Evolutionary conservation across 2,888 invertebrate genomes (phyloP).

Genomic region (Oxytorus armatus): DNA sequence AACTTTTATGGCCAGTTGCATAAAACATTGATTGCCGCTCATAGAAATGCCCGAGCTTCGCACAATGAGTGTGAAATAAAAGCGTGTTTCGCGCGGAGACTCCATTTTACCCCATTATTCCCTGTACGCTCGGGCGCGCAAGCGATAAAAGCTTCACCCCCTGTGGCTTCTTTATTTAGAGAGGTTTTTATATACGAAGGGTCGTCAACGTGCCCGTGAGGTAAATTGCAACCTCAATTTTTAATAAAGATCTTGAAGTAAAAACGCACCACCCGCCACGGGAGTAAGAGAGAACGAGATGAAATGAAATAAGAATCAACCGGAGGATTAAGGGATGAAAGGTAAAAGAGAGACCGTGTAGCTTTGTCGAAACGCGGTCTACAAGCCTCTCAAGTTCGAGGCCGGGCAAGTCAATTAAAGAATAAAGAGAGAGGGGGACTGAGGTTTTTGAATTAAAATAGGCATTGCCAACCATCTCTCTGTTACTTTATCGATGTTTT

Average conservation of each 20-base stretch:
- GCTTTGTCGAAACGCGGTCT: constrained; percentile 65
- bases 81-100: neutral
- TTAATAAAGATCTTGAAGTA: constrained; percentile 80
- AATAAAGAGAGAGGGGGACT: no score
- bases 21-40: neutral
- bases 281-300: constrained; percentile 16
- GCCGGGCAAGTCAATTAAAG: no score
- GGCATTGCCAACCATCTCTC: no score
- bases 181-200: constrained; percentile 73
- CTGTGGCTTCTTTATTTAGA: constrained; percentile 81
- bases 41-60: neutral
- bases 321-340: constrained; percentile 47
- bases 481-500: no score
- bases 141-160: constrained; percentile 68
- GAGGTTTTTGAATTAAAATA: no score
- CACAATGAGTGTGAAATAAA: neutral
- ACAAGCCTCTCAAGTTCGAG: constrained; percentile 57
- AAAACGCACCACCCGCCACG: constrained; percentile 36
- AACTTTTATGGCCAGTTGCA: neutral
- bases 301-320: constrained; percentile 28
- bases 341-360: constrained; percentile 24
- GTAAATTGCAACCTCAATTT: constrained; percentile 84
- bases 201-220: constrained; percentile 70
- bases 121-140: constrained; percentile 27
- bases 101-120: constrained; percentile 33